Conservation (phyloP, 2,888 invertebrate genomes). For the Agrotis exclamationis region DNA sequence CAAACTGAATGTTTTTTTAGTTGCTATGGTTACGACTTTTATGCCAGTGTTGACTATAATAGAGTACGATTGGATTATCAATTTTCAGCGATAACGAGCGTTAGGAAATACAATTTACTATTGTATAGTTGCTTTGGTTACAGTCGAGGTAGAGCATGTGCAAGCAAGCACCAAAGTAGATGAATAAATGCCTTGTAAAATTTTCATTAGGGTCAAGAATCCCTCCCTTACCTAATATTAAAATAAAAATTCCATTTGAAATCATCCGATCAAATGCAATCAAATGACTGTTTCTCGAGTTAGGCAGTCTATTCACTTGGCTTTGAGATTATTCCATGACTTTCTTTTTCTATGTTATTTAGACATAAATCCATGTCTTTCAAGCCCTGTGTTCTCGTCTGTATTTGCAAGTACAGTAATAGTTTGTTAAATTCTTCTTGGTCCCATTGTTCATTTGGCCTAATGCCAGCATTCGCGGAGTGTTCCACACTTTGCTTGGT, state of each 20-base stretch:
- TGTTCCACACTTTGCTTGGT: constrained; percentile 17
- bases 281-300: too few relatives aligned
- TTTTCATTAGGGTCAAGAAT: background rate
- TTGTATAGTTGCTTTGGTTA: constrained; percentile 1
- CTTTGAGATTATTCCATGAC: too few relatives aligned
- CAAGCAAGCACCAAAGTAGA: too few relatives aligned
- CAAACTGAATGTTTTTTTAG: constrained; percentile 7
- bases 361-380: background rate
- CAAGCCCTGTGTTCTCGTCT: background rate
- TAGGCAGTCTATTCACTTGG: too few relatives aligned
- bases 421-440: constrained; percentile 32
- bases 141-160: background rate
- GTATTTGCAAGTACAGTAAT: constrained; percentile 18
- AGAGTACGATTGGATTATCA: background rate
- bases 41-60: background rate
- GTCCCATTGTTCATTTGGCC: constrained; percentile 27
- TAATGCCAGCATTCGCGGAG: constrained; percentile 26
- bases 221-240: too few relatives aligned
- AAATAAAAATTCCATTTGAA: background rate
- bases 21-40: constrained; percentile 8
- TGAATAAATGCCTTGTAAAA: too few relatives aligned
- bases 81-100: too few relatives aligned
- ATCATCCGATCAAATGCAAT: background rate
- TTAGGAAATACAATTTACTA: background rate
- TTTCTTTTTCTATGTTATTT: too few relatives aligned